Evolutionary conservation across 1,140 invertebrate species (phyloP).

Genomic region (Acromyrmex charruanus): DNA sequence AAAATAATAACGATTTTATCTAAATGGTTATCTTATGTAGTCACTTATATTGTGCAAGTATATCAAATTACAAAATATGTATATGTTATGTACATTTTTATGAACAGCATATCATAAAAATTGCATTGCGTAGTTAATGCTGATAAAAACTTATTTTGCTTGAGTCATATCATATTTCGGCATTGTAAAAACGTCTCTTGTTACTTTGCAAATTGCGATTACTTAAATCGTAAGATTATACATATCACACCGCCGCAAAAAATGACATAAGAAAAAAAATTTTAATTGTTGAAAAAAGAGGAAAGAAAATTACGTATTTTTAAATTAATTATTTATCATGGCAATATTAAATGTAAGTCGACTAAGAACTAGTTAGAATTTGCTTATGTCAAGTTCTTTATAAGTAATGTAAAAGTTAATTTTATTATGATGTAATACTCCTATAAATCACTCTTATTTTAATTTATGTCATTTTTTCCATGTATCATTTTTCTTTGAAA

Average conservation of each 20-base stretch:
- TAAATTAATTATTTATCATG: no score
- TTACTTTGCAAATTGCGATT: neutral
- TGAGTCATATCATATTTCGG: neutral
- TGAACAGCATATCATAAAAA: neutral
- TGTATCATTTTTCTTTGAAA: no score
- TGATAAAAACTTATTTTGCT: constrained; percentile 3
- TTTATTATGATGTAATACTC: no score
- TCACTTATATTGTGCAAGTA: constrained; percentile 10
- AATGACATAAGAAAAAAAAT: no score
- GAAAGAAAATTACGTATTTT: no score
- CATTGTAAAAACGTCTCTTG: neutral
- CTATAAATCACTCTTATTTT: no score
- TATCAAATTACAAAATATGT: constrained; percentile 13
- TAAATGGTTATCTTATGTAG: constrained; percentile 27
- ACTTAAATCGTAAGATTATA: neutral
- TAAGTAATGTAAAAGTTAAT: no score
- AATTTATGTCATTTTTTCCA: no score
- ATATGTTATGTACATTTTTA: neutral
- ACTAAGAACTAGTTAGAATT: no score
- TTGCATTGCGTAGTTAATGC: neutral
- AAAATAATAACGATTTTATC: constrained; percentile 40
- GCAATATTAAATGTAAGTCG: no score
- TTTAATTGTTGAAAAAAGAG: no score
- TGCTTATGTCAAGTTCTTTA: no score
- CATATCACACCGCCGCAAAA: neutral